Base-by-base conservation (phyloP, 2,797 vertebrate genomes). In the Salmo trutta region DNA sequence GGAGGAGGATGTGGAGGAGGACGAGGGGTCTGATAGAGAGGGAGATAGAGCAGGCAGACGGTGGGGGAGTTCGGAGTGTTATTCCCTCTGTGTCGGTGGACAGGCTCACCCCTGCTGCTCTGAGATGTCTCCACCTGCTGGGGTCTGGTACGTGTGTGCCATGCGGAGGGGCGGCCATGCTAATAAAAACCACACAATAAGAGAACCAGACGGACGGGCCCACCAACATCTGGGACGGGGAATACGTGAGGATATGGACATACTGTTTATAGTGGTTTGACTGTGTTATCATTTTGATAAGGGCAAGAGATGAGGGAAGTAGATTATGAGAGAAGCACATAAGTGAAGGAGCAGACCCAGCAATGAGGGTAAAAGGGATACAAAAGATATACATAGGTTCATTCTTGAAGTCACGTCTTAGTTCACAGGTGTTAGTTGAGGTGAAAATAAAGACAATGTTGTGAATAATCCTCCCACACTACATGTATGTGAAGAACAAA, bases 51-150 rank as follows among this genome's bases (percentile, higher is more conserved):
- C 17, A 56, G 54, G 54, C 6, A 17, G 54, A 19, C 5, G 54
- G 41, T 5, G 8, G 6, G 53, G 10, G 80, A 73, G 68, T 16
- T 69, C 29, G 76, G 70, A 24, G 33, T 33, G 81, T 78, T 84
- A 21, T 66, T 27, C 41, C 85, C 75, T 74, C 81, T 17, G 0
- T 76, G 77, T 77, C 79, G 62, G 75, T 65, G 78, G 85, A 85
- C 80, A 79, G 83, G 75, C 81, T 89, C 85, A 78, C 81, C 82
- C 75, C 74, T 54, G 78, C 77, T 78, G 81, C 53, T 77, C 19
- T 36, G 71, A 77, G 66, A 75, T 41, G 62, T 54, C 56, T 71
- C 78, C 78, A 81, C 72, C 66, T 7, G 66, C 71, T 27, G 54
- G 14, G 64, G 75, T 77, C 80, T 5, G 72, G 56, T 21, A 79